Evolutionary conservation across 2,888 invertebrate species (phyloP).

Genomic region (Sclerodermus sp.): DNA sequence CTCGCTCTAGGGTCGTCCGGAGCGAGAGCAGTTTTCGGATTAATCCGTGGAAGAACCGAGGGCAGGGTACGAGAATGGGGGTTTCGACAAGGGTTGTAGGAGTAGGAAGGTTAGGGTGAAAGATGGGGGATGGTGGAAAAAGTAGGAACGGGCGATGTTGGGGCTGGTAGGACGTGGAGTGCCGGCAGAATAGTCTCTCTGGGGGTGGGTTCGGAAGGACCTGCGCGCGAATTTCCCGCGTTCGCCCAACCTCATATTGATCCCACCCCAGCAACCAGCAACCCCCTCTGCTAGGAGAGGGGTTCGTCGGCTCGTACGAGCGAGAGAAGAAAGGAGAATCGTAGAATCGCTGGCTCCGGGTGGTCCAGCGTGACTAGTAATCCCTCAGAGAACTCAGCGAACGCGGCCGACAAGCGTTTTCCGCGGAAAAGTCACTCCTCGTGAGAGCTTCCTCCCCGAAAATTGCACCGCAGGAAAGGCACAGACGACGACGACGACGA

Average conservation of each 20-base stretch:
- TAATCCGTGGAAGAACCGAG: background rate
- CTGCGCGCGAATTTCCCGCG: constrained; percentile 58
- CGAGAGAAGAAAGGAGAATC: constrained; percentile 29
- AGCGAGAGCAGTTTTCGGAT: background rate
- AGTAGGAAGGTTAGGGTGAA: constrained; percentile 5
- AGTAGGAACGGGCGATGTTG: constrained; percentile 6
- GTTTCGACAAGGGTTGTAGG: background rate
- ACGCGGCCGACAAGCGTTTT: background rate
- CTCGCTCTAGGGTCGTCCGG: background rate
- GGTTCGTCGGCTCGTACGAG: constrained; percentile 31
- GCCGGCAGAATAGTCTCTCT: too few species aligned
- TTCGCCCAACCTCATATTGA: constrained; percentile 57
- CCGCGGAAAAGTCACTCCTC: background rate
- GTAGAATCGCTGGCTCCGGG: constrained; percentile 42
- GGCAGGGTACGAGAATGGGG: too few species aligned
- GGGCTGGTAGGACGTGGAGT: constrained; percentile 4
- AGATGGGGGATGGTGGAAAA: constrained; percentile 9
- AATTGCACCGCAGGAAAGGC: too few species aligned
- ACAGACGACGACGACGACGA: too few species aligned
- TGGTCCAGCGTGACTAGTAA: constrained; percentile 36
- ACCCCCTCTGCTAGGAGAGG: constrained; percentile 16
- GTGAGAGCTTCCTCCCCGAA: too few species aligned
- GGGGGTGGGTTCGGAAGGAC: constrained; percentile 46
- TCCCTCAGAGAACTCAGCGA: background rate
- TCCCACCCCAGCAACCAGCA: constrained; percentile 47